These are phyloP conservation scores for Saccostrea glomerata DNA, from an alignment of 1,140 invertebrate species.

Conservation along the genomic window DNA sequence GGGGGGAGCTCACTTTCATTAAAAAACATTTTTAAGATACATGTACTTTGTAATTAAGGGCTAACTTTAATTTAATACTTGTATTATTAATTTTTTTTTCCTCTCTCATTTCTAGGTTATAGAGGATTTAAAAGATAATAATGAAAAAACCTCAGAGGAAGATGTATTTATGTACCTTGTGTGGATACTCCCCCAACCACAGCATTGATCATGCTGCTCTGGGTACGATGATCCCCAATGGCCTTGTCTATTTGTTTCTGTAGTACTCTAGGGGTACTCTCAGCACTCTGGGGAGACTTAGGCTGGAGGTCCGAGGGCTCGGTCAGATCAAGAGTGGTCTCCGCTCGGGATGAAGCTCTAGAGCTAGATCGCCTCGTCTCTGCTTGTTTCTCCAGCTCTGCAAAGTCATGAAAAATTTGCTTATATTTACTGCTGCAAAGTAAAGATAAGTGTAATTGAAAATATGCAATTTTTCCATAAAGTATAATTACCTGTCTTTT, in stretches of 20 bases:
- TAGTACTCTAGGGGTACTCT: slow-evolving; percentile 70
- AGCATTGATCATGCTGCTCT: slow-evolving; percentile 75
- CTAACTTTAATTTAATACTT: no score
- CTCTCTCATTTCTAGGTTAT: no score
- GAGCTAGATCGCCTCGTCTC: slow-evolving; percentile 10
- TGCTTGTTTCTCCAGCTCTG: slow-evolving; percentile 28
- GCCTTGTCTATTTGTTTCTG: slow-evolving; percentile 75
- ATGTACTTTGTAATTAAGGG: no score
- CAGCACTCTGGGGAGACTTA: slow-evolving; percentile 66
- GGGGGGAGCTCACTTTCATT: no score
- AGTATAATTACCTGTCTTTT: slow-evolving; percentile 58
- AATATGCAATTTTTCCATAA: background rate
- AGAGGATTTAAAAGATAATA: background rate
- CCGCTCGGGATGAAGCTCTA: background rate
- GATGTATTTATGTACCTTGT: slow-evolving; percentile 62
- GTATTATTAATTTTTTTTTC: no score
- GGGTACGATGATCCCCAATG: slow-evolving; percentile 73
- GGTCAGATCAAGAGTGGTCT: background rate
- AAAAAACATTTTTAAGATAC: no score
- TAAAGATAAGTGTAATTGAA: background rate
- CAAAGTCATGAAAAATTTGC: background rate
- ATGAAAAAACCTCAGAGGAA: background rate
- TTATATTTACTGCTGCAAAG: background rate
- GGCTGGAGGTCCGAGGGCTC: slow-evolving; percentile 48
- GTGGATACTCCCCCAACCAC: slow-evolving; percentile 73